These are phyloP conservation scores for Tylochromis polylepis DNA, from an alignment of 2,113 vertebrate species.

Conservation along the genomic window DNA sequence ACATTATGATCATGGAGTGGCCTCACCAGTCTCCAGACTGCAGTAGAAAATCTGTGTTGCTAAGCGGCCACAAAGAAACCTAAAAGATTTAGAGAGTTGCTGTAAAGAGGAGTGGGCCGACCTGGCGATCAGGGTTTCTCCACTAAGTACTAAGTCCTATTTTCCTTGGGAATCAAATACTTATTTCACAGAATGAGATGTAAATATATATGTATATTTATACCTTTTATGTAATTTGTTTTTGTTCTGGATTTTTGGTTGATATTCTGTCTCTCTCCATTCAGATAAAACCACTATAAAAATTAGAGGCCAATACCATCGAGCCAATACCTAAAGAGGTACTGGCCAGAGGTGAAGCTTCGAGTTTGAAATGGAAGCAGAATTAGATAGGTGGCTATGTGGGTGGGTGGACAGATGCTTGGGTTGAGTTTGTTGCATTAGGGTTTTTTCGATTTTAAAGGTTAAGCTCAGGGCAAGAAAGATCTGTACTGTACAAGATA, in stretches of 20 bases:
- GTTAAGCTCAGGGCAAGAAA: background rate
- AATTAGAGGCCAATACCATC: fast-evolving
- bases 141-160: background rate
- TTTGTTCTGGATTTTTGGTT: background rate
- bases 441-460: background rate
- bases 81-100: background rate
- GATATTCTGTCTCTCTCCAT: background rate
- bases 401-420: background rate
- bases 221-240: background rate
- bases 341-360: fast-evolving
- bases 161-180: background rate
- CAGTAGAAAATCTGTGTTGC: background rate
- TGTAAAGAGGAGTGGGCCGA: background rate
- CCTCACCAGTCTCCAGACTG: background rate
- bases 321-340: background rate
- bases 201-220: background rate
- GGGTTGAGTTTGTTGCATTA: background rate
- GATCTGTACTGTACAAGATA: background rate
- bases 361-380: fast-evolving
- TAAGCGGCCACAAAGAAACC: background rate
- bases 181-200: background rate
- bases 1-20: background rate
- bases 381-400: fast-evolving
- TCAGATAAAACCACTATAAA: background rate
- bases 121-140: background rate